phyloP scores from a whole-genome alignment of 2,888 invertebrate species.

The Cheilosia vulpina region DNA sequence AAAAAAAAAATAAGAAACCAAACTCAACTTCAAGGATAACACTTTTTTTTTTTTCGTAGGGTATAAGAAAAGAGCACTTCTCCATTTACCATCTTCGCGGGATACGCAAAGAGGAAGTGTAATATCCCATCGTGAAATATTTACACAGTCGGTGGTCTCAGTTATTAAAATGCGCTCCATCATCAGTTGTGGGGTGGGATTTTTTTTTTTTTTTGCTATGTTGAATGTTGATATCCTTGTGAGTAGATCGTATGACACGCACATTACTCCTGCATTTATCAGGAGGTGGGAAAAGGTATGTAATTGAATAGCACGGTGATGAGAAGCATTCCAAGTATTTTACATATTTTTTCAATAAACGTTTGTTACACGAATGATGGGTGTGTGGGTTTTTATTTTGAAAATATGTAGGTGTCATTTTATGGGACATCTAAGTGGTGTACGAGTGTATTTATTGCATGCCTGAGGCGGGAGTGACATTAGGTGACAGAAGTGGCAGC shows the following conservation, averaged over 20 bases:
- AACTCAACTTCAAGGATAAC: slow-evolving; percentile 51
- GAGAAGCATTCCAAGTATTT: slow-evolving; percentile 53
- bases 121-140: slow-evolving; percentile 71
- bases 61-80: slow-evolving; percentile 5
- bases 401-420: slow-evolving; percentile 5
- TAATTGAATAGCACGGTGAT: slow-evolving; percentile 58
- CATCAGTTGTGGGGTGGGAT: slow-evolving; percentile 41
- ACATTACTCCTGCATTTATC: slow-evolving; percentile 10
- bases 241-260: slow-evolving; percentile 43
- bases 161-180: slow-evolving; percentile 71
- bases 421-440: background rate
- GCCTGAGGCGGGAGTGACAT: background rate
- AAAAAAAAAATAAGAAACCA: slow-evolving; percentile 8
- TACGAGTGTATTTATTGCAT: background rate
- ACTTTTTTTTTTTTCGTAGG: slow-evolving; percentile 14
- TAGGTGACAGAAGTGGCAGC: too few species aligned
- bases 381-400: slow-evolving; percentile 47
- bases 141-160: slow-evolving; percentile 71
- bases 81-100: slow-evolving; percentile 23
- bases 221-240: slow-evolving; percentile 32
- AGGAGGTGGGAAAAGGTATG: slow-evolving; percentile 32
- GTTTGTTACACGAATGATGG: slow-evolving; percentile 37
- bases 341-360: slow-evolving; percentile 70
- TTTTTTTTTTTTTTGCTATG: background rate
- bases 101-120: slow-evolving; percentile 50